These are phyloP conservation scores for Dryoscopus gambensis DNA, from an alignment of 2,113 vertebrate species.

Conservation along the genomic window DNA sequence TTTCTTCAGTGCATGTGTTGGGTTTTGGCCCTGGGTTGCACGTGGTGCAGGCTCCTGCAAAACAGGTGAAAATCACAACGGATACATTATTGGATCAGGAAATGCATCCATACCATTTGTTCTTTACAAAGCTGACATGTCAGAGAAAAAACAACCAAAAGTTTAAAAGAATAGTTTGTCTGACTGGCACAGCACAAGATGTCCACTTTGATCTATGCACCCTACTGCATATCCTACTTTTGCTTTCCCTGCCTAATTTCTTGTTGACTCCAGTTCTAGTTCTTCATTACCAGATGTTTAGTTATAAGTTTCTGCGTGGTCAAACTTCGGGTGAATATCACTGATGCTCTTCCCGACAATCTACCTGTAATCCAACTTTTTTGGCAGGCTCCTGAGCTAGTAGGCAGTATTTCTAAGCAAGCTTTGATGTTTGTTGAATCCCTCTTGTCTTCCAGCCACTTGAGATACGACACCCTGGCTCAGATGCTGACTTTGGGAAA, in stretches of 20 bases:
- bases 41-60: neutral
- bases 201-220: neutral
- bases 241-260: neutral
- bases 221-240: neutral
- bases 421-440: neutral
- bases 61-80: neutral
- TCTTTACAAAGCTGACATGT: neutral
- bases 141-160: neutral
- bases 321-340: neutral
- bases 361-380: neutral
- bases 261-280: neutral
- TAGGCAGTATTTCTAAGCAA: neutral
- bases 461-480: constrained; percentile 91
- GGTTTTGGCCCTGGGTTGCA: neutral
- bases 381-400: neutral
- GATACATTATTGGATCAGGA: neutral
- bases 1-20: neutral
- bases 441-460: constrained; percentile 75
- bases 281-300: neutral
- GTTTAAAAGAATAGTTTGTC: neutral
- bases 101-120: neutral
- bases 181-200: neutral
- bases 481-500: constrained; percentile 94
- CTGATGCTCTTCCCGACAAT: neutral
- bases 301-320: neutral